Base-by-base conservation (phyloP, 2,113 vertebrate genomes). In the Muntiacus reevesi region DNA sequence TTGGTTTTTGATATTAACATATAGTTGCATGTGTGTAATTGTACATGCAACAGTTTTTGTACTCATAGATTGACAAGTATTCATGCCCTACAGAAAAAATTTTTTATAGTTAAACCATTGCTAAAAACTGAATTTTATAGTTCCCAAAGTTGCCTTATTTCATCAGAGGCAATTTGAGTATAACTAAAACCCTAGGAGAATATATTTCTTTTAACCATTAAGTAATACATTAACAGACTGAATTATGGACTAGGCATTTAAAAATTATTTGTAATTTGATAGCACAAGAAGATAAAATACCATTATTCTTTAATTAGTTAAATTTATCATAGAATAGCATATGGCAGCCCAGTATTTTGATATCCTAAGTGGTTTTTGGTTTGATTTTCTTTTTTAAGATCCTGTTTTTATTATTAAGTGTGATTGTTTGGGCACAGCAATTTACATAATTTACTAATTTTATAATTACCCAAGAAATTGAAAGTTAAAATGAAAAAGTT, bases 1-100 rank as follows among this genome's bases (percentile, higher is more conserved):
- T 97, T 98, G 89, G 21, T 94, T 97, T 98, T 98, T 50, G 86
- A 98, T 96, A 98, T 97, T 98, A 95, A 93, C 60, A 86, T 23
- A 55, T 50, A 91, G 67, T 82, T 95, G 57, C 64, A 36, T 59
- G 40, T 87, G 4, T 76, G 1, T 93, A 96, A 59, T 47, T 93
- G n/a, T 89, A 84, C 85, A 87, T 64, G 87, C 45, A 95, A 36
- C 50, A 54, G 5, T 60, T 89, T 94, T 96, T 97, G 7, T 92
- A 50, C 13, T 87, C 7, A 40, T 84, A 76, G 47, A 45, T 85
- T 97, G 85, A 83, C 67, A 57, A 36, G 57, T 95, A 74, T 54
- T 94, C 45, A 45, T 13, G 30, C 47, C 43, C 13, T 89, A 64
- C 82, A 64, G 94, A 89, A 9, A 5, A 81, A 87, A 81, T 64